Evolutionary conservation across 2,113 vertebrate species (phyloP).

Genomic region (Amazona vittata): DNA sequence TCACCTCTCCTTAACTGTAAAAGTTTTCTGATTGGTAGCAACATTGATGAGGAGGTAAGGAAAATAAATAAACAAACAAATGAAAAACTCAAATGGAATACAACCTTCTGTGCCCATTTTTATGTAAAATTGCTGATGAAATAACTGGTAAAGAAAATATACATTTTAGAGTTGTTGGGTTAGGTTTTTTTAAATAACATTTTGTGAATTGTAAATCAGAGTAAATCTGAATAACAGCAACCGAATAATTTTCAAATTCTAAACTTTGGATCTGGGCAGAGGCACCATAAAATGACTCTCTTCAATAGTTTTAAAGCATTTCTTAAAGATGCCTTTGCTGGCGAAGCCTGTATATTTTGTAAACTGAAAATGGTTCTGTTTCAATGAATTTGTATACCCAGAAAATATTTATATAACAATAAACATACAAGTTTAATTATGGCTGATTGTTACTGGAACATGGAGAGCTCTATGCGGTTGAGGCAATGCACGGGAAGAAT

Average conservation of each 20-base stretch:
- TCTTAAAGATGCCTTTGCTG: background rate
- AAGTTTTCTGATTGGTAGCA: background rate
- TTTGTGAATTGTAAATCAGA: background rate
- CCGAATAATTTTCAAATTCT: background rate
- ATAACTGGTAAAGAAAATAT: background rate
- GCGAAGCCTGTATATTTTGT: background rate
- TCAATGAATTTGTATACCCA: background rate
- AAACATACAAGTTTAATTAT: background rate
- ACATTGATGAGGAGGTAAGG: background rate
- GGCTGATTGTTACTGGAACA: background rate
- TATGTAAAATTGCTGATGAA: background rate
- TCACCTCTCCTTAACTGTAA: background rate
- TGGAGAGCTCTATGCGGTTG: background rate
- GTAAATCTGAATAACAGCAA: background rate
- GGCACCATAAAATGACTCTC: background rate
- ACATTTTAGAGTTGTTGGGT: background rate
- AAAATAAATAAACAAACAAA: background rate
- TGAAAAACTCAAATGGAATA: background rate
- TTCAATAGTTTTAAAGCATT: background rate
- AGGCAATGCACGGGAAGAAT: rapidly evolving
- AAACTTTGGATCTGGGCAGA: background rate
- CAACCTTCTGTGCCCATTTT: background rate
- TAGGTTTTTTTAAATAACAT: background rate
- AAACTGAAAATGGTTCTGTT: background rate
- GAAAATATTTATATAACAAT: background rate